Evolutionary conservation across 2,113 vertebrate species (phyloP).

Genomic region (Phalacrocorax aristotelis): DNA sequence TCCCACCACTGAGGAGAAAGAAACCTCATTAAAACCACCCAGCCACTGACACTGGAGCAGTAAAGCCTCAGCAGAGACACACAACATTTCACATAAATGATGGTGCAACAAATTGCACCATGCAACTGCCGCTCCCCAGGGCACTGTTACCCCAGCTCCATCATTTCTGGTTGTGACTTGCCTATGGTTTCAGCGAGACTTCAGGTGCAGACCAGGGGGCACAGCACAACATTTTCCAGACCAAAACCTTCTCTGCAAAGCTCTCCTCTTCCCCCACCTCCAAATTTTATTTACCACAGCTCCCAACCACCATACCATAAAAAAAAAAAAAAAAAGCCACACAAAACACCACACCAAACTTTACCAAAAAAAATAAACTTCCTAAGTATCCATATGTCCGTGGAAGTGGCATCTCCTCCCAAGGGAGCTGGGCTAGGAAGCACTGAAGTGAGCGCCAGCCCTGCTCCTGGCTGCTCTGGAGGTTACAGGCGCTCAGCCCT

Average conservation of each 20-base stretch:
- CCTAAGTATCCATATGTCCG: accelerated
- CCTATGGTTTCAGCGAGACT: neutral
- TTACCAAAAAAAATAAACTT: neutral
- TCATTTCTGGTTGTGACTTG: neutral
- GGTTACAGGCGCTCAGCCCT: neutral
- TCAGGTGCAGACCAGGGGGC: neutral
- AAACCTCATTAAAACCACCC: neutral
- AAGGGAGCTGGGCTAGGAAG: neutral
- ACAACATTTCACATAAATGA: neutral
- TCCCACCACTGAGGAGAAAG: neutral
- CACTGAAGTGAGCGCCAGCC: neutral
- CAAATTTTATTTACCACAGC: neutral
- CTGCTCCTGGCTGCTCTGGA: neutral
- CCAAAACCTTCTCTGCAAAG: neutral
- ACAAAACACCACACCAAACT: too few species aligned
- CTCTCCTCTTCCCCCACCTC: neutral
- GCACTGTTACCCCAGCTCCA: neutral
- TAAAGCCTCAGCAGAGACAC: neutral
- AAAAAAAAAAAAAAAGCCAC: neutral
- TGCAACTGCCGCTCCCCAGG: accelerated
- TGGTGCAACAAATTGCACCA: neutral
- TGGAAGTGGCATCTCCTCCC: neutral
- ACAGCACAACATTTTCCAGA: neutral
- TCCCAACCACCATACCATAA: neutral
- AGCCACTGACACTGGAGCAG: neutral